These are phyloP conservation scores for Tapera naevia DNA, from an alignment of 2,797 vertebrate genomes.

Conservation along the genomic window DNA sequence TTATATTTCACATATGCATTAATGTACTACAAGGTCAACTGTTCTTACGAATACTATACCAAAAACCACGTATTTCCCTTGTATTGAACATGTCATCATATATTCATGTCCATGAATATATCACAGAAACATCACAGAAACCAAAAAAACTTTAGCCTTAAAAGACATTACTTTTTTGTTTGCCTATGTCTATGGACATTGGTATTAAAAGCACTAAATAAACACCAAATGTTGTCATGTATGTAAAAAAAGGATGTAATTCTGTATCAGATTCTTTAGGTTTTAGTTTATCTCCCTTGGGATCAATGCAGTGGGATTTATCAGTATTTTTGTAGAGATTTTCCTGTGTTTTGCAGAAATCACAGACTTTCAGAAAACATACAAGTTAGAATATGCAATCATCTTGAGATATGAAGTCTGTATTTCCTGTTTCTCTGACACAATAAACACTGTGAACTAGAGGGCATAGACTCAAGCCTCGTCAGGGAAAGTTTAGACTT, in stretches of 20 bases:
- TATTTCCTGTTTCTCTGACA: constrained; percentile 58
- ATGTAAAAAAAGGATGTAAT: neutral
- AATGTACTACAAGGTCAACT: neutral
- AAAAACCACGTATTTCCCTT: neutral
- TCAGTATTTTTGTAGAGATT: neutral
- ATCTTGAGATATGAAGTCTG: constrained; percentile 16
- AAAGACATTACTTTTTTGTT: neutral
- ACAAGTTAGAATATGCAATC: constrained; percentile 15
- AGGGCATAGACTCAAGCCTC: no score
- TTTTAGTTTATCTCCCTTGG: neutral
- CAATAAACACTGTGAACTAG: no score
- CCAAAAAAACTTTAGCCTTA: neutral
- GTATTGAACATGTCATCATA: neutral
- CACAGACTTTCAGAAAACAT: constrained; percentile 8
- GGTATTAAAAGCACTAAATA: neutral
- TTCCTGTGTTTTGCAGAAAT: constrained; percentile 7
- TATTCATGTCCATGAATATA: neutral
- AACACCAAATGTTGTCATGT: neutral
- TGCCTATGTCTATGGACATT: neutral
- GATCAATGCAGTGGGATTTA: neutral
- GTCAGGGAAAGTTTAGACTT: no score
- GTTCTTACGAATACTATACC: neutral
- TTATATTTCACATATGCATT: neutral
- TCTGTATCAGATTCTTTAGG: neutral
- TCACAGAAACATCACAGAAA: neutral